Evolutionary conservation across 1,140 invertebrate genomes (phyloP).

Genomic region (Macrobrachium nipponense): DNA sequence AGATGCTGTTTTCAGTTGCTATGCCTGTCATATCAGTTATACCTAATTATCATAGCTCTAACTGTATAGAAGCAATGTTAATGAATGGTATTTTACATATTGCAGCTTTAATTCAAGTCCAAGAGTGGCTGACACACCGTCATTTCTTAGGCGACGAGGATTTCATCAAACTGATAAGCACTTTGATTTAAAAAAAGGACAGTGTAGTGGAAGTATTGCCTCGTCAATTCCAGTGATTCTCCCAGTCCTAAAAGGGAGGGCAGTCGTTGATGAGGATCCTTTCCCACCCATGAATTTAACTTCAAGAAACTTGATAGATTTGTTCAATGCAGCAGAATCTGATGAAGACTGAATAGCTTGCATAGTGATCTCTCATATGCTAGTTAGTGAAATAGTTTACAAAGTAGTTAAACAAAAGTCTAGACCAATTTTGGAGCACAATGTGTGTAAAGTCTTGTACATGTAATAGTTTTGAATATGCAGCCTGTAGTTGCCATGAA

Average conservation of each 20-base stretch:
- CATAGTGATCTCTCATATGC: constrained; percentile 88
- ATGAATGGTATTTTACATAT: neutral
- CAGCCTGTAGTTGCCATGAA: no score
- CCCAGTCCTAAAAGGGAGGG: constrained; percentile 6
- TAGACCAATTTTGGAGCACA: constrained; percentile 79
- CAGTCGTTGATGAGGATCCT: constrained; percentile 16
- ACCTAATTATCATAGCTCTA: no score
- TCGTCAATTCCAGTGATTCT: neutral
- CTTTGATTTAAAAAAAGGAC: neutral
- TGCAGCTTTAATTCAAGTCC: constrained; percentile 30
- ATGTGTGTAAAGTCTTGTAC: no score
- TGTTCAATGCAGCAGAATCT: constrained; percentile 48
- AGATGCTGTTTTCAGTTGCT: no score
- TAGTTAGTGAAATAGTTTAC: constrained; percentile 86
- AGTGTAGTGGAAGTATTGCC: constrained; percentile 8
- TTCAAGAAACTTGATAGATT: constrained; percentile 47
- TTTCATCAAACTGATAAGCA: no score
- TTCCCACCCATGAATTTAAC: constrained; percentile 30
- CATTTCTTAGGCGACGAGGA: neutral
- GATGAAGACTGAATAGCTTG: constrained; percentile 44
- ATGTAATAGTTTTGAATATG: no score
- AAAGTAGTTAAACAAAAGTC: constrained; percentile 78
- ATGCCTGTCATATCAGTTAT: no score
- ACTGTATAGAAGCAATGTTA: neutral
- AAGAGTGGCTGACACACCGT: neutral